phyloP scores from a whole-genome alignment of 2,113 vertebrate genomes.

The Spheniscus mendiculus region DNA sequence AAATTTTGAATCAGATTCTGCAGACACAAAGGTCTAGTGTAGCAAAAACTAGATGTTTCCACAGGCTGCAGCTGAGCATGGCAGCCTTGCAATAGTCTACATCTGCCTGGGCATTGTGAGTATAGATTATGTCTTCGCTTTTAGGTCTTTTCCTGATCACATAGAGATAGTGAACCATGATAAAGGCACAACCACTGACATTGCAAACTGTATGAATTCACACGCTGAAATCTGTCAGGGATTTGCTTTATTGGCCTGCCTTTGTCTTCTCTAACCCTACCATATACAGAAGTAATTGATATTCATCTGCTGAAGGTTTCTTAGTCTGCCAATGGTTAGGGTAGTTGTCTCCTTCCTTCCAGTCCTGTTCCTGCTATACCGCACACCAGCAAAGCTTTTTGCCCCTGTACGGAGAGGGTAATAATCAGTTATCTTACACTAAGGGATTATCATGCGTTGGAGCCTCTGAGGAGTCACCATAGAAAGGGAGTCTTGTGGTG shows the following conservation, averaged over 20 bases:
- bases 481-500: neutral
- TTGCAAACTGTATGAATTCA: neutral
- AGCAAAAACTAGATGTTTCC: neutral
- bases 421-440: neutral
- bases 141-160: neutral
- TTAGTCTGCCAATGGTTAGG: neutral
- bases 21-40: neutral
- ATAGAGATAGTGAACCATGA: neutral
- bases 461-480: neutral
- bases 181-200: neutral
- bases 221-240: neutral
- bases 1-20: neutral
- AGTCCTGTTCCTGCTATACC: too few relatives aligned
- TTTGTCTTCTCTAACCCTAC: neutral
- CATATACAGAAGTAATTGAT: neutral
- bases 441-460: neutral
- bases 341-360: neutral
- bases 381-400: neutral
- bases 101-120: neutral
- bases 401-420: rapidly evolving
- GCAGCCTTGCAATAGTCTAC: neutral
- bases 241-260: neutral
- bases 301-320: neutral
- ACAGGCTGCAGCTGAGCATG: neutral
- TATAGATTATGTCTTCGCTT: neutral